Evolutionary conservation across 2,888 invertebrate genomes (phyloP), one percentile per base, ranked within the genome.

Genomic region (Silvanus unidentatus): DNA sequence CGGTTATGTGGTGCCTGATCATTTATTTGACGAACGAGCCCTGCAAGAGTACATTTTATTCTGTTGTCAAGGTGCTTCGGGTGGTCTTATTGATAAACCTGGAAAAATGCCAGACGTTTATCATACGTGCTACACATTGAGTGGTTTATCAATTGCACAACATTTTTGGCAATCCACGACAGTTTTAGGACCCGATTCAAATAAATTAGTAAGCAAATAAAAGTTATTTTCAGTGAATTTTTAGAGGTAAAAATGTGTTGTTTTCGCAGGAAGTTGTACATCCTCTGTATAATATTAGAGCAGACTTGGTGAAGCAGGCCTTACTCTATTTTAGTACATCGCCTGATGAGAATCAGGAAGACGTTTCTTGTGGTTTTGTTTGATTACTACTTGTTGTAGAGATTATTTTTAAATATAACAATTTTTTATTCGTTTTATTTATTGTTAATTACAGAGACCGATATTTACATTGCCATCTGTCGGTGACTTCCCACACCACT

Each of bases 61-160:
- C 38, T 96, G 95, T 66, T 97, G 97, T 68, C 98, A 99, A 72
- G 77, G 83, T 63, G 75, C 79, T 36, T 76, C 77, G 48, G 99
- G 99, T 14, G 98, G 99, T 3, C 79, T 99, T 16, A 75, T 93
- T 52, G 99, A 99, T 72, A 99, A 99, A 72, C 99, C 99, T 43
- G 89, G 88, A 61, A 96, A 93, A 66, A 79, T 80, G 39, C 77
- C 86, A 57, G 99, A 99, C 75, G 82, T 89, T 53, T 99, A 99
- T 71, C 99, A 99, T 72, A 96, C 97, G 0, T 98, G 98, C 72
- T 99, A 99, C 66, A 86, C 89, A 1, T 74, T 99, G 38, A 94
- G 95, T 72, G 99, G 99, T 2, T 75, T 99, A 37, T 89, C 97
- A 11, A 80, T 98, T 47, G 89, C 97, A 1, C 99, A 99, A 68